Percentiles rank a stretch among this genome's conserved stretches.
phyloP scores from a whole-genome alignment of 2,797 vertebrate species.

The Xyrichtys novacula region DNA sequence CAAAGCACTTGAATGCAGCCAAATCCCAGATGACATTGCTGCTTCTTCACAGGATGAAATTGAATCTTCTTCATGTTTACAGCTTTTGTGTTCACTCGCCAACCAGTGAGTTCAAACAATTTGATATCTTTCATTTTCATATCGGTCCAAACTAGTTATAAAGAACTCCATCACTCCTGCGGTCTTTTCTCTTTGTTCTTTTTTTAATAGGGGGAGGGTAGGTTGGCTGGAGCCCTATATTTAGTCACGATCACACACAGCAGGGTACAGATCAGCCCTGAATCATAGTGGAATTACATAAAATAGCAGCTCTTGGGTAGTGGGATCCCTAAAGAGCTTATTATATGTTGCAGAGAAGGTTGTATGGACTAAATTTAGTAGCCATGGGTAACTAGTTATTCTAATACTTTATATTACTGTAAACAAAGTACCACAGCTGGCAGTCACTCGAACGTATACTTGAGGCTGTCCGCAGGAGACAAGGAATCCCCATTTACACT shows the following conservation, averaged over 20 bases:
- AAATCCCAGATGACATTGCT: conserved; percentile 49
- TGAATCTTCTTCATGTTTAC: conserved; percentile 23
- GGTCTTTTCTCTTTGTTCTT: background rate
- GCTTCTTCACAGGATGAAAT: conserved; percentile 34
- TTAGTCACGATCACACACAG: conserved; percentile 15
- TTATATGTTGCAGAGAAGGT: background rate
- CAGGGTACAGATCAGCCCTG: conserved; percentile 9
- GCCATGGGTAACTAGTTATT: too few relatives aligned
- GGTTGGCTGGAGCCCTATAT: conserved; percentile 6
- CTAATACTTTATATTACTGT: background rate
- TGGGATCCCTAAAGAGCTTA: background rate
- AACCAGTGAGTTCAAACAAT: conserved; percentile 34
- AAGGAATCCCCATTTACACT: too few relatives aligned
- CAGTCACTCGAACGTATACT: too few relatives aligned
- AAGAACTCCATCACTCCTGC: conserved; percentile 18
- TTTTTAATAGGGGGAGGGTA: background rate
- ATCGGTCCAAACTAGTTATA: conserved; percentile 27
- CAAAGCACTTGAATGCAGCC: conserved; percentile 50
- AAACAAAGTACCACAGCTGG: too few relatives aligned
- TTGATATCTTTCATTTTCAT: conserved; percentile 29
- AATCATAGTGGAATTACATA: background rate
- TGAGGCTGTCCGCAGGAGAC: too few relatives aligned
- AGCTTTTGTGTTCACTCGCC: conserved; percentile 16
- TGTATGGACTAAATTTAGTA: too few relatives aligned
- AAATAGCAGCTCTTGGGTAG: conserved; percentile 1